phyloP scores from a whole-genome alignment of 2,113 vertebrate genomes.

The Marmota monax region DNA sequence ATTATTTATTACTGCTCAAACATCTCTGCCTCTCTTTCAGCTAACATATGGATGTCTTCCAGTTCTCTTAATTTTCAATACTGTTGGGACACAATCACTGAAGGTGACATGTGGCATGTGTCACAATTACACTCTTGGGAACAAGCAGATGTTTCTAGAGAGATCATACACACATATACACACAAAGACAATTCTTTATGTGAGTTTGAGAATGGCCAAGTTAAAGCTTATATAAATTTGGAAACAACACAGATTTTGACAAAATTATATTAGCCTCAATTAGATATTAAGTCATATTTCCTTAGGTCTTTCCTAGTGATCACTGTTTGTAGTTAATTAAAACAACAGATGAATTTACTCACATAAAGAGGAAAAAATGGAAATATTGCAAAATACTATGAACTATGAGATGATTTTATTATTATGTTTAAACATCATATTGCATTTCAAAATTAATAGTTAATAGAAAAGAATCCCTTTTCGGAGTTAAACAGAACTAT shows the following conservation, averaged over 20 bases:
- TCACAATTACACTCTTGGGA: conserved; percentile 81
- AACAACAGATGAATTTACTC: background rate
- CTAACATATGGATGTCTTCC: conserved; percentile 82
- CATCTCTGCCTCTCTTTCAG: conserved; percentile 60
- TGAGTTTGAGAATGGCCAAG: background rate
- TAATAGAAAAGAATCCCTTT: no score
- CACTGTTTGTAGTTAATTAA: background rate
- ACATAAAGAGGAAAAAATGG: background rate
- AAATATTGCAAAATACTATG: background rate
- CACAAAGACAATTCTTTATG: background rate
- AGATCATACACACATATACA: background rate
- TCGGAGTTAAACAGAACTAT: background rate
- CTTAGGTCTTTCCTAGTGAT: background rate
- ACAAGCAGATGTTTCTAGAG: conserved; percentile 79
- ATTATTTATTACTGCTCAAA: conserved; percentile 75
- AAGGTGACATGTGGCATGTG: conserved; percentile 82
- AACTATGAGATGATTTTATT: background rate
- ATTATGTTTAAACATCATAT: background rate
- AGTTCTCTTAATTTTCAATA: conserved; percentile 85
- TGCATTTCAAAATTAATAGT: background rate
- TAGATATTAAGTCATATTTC: background rate
- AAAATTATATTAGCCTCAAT: background rate
- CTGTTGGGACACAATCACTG: conserved; percentile 81
- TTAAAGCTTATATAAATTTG: background rate
- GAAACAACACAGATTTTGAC: background rate